Conservation (phyloP, 1,140 invertebrate species). For the Lordiphosa stackelbergi region DNA sequence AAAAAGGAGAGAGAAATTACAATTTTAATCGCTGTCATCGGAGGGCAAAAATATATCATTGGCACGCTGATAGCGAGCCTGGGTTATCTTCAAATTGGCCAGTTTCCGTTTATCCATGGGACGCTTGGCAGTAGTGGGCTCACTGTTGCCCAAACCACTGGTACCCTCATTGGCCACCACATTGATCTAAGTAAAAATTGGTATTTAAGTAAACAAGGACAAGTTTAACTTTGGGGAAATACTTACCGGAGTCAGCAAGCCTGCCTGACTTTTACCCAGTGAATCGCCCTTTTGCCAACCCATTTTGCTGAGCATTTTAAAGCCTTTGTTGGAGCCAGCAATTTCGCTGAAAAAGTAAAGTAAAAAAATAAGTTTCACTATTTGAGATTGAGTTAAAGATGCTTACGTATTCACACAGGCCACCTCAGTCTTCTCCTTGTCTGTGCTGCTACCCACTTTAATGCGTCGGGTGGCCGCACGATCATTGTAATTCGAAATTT, state of each 20-base stretch:
- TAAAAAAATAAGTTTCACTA: too few relatives aligned
- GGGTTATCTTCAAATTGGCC: slow-evolving; percentile 76
- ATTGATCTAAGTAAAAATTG: slow-evolving; percentile 51
- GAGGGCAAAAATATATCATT: slow-evolving; percentile 56
- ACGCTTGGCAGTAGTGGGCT: slow-evolving; percentile 22
- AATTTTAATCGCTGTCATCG: slow-evolving; percentile 48
- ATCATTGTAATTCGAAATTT: slow-evolving; percentile 82
- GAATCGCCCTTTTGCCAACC: slow-evolving; percentile 93
- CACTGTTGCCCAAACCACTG: slow-evolving; percentile 66
- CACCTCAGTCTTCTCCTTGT: slow-evolving; percentile 88
- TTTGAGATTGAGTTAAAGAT: too few relatives aligned
- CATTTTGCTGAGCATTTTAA: slow-evolving; percentile 92
- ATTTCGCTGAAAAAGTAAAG: slow-evolving; percentile 81
- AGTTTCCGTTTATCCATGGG: slow-evolving; percentile 63
- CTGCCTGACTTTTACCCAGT: slow-evolving; percentile 85
- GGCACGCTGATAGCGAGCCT: slow-evolving; percentile 77
- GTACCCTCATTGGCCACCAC: slow-evolving; percentile 69
- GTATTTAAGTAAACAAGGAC: slow-evolving; percentile 10
- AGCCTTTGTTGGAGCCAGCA: slow-evolving; percentile 89
- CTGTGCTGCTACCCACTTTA: slow-evolving; percentile 88
- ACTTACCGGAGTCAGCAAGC: slow-evolving; percentile 89
- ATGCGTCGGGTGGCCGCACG: slow-evolving; percentile 86
- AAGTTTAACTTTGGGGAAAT: background rate
- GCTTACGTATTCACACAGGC: slow-evolving; percentile 88
- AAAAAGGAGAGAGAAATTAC: background rate